Evolutionary conservation across 2,888 invertebrate species (phyloP).

Genomic region (Archips crataeganus): DNA sequence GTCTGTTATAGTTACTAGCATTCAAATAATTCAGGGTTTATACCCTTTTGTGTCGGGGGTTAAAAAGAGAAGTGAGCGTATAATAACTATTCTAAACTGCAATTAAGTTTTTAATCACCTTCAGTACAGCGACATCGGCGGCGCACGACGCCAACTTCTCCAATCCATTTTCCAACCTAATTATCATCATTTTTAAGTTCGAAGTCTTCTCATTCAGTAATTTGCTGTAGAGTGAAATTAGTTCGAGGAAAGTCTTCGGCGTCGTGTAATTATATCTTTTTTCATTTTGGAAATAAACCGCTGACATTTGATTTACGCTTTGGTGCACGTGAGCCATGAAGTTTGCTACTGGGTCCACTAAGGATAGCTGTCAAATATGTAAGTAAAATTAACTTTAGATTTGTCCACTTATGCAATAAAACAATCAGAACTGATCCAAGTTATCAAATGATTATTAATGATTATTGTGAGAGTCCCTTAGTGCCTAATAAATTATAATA

Average conservation of each 20-base stretch:
- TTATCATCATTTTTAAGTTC: constrained; percentile 91
- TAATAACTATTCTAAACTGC: too few relatives aligned
- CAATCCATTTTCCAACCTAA: constrained; percentile 94
- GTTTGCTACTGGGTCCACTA: constrained; percentile 89
- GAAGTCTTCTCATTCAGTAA: constrained; percentile 88
- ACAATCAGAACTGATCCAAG: too few relatives aligned
- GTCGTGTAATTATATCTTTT: constrained; percentile 98
- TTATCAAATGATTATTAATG: too few relatives aligned
- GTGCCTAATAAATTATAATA: too few relatives aligned
- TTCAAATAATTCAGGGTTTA: too few relatives aligned
- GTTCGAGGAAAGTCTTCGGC: constrained; percentile 97
- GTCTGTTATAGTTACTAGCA: too few relatives aligned
- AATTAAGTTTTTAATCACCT: constrained; percentile 63
- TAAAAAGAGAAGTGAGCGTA: too few relatives aligned
- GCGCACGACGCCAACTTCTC: constrained; percentile 95
- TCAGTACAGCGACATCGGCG: constrained; percentile 93
- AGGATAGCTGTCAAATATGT: constrained; percentile 70
- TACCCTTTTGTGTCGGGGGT: too few relatives aligned
- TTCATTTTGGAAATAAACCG: constrained; percentile 92
- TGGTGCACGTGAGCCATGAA: constrained; percentile 97
- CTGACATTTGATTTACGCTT: constrained; percentile 94
- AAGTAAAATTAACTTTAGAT: background rate
- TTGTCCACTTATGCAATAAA: background rate
- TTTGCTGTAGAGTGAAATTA: constrained; percentile 93
- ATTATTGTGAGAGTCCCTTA: too few relatives aligned